Percentiles rank a stretch among this genome's conserved stretches.
Conservation (phyloP, 2,797 vertebrate genomes). For the Periparus ater region DNA sequence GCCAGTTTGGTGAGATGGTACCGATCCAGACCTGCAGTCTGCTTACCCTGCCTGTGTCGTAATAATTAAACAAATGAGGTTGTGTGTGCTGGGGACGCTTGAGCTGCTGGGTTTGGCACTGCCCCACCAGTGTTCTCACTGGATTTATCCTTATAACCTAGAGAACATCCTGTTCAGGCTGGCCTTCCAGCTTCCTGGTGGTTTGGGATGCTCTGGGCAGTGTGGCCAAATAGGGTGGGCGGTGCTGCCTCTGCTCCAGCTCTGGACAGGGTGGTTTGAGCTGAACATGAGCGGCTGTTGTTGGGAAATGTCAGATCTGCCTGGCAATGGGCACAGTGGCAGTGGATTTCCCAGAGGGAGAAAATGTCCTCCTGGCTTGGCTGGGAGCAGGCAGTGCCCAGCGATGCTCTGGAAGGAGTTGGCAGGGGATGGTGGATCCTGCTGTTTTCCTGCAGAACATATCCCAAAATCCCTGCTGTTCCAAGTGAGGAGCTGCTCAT, state of each 20-base stretch:
- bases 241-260: not conserved
- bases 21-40: not conserved
- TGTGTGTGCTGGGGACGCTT: not conserved
- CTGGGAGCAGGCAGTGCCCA: not conserved
- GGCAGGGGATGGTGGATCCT: not conserved
- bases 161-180: not conserved
- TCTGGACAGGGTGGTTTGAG: not conserved
- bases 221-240: accelerated
- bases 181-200: not conserved
- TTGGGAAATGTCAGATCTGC: not conserved
- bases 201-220: not conserved
- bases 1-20: not conserved
- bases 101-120: not conserved
- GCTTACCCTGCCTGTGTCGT: not conserved
- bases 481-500: not conserved
- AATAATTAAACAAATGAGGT: not conserved
- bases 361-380: not conserved
- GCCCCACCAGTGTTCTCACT: accelerated
- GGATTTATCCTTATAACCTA: not conserved
- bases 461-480: not conserved
- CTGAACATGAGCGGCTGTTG: accelerated
- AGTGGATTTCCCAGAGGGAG: not conserved
- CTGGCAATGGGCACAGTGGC: not conserved
- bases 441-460: not conserved
- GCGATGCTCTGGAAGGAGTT: accelerated